These are phyloP conservation scores for Heteronetta atricapilla DNA, from an alignment of 2,113 vertebrate genomes.

Conservation along the genomic window DNA sequence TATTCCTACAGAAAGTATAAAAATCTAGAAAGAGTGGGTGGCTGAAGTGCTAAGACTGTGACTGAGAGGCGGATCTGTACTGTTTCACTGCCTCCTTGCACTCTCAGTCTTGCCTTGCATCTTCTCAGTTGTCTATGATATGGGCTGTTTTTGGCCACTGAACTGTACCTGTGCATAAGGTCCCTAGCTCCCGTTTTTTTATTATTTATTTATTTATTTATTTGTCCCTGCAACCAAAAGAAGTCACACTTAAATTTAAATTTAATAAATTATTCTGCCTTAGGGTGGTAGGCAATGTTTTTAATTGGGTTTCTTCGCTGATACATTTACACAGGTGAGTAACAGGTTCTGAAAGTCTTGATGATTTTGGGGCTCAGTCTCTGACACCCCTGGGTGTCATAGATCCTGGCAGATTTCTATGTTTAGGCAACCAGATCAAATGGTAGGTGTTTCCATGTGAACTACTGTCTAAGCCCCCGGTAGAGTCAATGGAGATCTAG, in stretches of 20 bases:
- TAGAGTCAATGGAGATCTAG: not conserved
- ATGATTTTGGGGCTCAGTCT: not conserved
- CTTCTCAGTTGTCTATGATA: not conserved
- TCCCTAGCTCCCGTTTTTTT: not conserved
- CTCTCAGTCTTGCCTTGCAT: not conserved
- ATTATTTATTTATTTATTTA: not conserved
- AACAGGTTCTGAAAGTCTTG: not conserved
- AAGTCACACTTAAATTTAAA: not conserved
- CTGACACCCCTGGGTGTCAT: not conserved
- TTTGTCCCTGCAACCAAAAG: not conserved
- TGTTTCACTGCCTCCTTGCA: not conserved
- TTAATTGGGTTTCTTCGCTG: not conserved
- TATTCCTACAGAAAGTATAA: not conserved
- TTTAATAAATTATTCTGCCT: not conserved
- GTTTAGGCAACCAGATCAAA: not conserved
- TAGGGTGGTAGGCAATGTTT: not conserved
- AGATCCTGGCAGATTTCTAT: not conserved
- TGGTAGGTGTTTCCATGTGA: not conserved
- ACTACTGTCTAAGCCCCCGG: not conserved
- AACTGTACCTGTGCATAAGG: not conserved
- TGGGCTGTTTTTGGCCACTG: not conserved
- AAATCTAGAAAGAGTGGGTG: not conserved
- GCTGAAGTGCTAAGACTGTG: not conserved
- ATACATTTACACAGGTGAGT: not conserved
- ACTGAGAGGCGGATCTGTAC: not conserved